These are phyloP conservation scores for Sarcophaga caerulescens DNA, from an alignment of 2,888 invertebrate genomes.

Conservation along the genomic window DNA sequence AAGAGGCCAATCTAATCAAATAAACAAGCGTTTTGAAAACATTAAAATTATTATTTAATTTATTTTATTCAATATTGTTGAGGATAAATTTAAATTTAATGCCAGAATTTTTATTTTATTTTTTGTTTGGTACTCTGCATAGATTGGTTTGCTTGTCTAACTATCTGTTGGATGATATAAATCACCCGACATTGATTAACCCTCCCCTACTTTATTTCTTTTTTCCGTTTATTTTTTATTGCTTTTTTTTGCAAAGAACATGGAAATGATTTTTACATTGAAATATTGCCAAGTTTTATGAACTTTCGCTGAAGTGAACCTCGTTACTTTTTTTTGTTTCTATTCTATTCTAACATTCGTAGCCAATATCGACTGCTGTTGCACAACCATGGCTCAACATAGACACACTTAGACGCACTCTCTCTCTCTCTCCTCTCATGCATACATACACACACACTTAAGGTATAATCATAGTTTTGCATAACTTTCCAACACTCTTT, in stretches of 20 bases:
- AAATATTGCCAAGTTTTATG: conserved; percentile 68
- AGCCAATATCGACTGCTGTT: conserved; percentile 39
- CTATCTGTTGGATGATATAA: conserved; percentile 38
- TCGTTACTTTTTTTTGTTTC: conserved; percentile 38
- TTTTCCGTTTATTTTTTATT: not conserved
- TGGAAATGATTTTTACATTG: conserved; percentile 61
- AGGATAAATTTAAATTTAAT: too few species aligned
- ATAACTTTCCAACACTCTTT: conserved; percentile 58
- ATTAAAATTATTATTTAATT: too few species aligned
- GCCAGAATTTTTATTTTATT: too few species aligned
- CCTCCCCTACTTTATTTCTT: conserved; percentile 27
- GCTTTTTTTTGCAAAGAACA: conserved; percentile 49
- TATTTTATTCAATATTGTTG: too few species aligned
- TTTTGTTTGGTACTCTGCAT: not conserved
- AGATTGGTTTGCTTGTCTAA: not conserved
- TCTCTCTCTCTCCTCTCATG: not conserved
- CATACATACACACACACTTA: not conserved
- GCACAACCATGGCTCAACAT: conserved; percentile 9
- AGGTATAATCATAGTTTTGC: conserved; percentile 61
- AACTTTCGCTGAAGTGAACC: conserved; percentile 59
- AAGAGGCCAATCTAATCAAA: conserved; percentile 88
- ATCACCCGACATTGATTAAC: conserved; percentile 67
- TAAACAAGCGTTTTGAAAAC: not conserved
- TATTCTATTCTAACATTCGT: conserved; percentile 27
- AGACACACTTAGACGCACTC: not conserved